Conservation (phyloP, 2,888 invertebrate species). For the Ectemnius lituratus region DNA sequence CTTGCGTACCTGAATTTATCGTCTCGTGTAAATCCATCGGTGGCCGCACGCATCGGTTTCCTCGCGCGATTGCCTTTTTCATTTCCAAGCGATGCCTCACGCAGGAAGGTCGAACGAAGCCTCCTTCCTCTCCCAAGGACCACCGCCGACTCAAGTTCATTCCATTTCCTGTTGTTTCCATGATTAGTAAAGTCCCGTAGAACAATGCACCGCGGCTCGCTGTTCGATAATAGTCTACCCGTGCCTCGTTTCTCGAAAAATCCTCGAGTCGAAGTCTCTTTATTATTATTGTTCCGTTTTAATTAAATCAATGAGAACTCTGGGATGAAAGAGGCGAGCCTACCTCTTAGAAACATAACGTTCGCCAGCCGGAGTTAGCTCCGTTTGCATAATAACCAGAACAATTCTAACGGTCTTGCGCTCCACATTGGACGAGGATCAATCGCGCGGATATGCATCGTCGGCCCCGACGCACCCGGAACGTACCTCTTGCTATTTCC, state of each 20-base stretch:
- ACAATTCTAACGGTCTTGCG: constrained; percentile 56
- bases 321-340: not conserved
- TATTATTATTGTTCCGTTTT: not conserved
- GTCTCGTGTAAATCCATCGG: constrained; percentile 59
- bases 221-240: too few species aligned
- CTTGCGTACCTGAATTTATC: constrained; percentile 72
- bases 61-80: constrained; percentile 44
- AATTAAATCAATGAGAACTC: not conserved
- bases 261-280: too few species aligned
- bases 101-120: too few species aligned
- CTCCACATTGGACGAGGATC: constrained; percentile 41
- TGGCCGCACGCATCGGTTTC: constrained; percentile 32
- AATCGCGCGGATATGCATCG: constrained; percentile 41
- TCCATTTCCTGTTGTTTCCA: too few species aligned
- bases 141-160: too few species aligned
- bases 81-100: too few species aligned
- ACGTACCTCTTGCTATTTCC: constrained; percentile 2
- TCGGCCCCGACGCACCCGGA: not conserved
- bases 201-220: too few species aligned
- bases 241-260: too few species aligned
- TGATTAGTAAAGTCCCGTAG: too few species aligned
- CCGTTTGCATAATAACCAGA: constrained; percentile 52
- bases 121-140: too few species aligned
- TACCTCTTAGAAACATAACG: constrained; percentile 14
- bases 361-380: too few species aligned